Evolutionary conservation across 2,797 vertebrate genomes (phyloP).

Genomic region (Acipenser ruthenus): DNA sequence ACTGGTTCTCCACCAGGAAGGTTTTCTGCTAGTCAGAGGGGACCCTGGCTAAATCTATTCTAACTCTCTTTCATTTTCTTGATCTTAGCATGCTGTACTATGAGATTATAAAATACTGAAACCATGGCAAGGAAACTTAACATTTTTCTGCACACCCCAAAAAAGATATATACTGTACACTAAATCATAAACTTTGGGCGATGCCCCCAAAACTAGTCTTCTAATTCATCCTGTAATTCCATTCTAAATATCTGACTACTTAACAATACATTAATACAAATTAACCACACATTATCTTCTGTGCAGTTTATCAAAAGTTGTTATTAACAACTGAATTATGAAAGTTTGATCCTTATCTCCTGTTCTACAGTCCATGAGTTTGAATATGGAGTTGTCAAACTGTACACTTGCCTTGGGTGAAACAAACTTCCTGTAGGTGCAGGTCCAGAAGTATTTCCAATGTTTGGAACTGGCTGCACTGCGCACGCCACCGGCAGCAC

Average conservation of each 20-base stretch:
- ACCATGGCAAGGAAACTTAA: no score
- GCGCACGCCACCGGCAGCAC: background rate
- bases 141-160: no score
- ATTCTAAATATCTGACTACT: conserved; percentile 12
- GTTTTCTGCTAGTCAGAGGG: no score
- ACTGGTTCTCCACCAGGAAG: no score
- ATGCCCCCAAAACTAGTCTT: no score
- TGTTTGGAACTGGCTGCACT: background rate
- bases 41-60: no score
- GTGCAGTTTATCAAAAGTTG: conserved; percentile 9
- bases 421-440: background rate
- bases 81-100: no score
- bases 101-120: no score
- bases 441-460: background rate
- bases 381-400: conserved; percentile 2
- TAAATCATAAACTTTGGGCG: no score
- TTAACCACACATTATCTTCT: conserved; percentile 12
- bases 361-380: background rate
- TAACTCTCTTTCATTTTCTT: no score
- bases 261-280: conserved; percentile 14
- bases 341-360: background rate
- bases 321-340: conserved; percentile 5
- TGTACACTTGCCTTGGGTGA: background rate
- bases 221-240: conserved; percentile 2
- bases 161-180: no score